Evolutionary conservation across 2,113 vertebrate genomes (phyloP), one percentile per base, ranked within the genome.

Genomic region (Carassius carassius): DNA sequence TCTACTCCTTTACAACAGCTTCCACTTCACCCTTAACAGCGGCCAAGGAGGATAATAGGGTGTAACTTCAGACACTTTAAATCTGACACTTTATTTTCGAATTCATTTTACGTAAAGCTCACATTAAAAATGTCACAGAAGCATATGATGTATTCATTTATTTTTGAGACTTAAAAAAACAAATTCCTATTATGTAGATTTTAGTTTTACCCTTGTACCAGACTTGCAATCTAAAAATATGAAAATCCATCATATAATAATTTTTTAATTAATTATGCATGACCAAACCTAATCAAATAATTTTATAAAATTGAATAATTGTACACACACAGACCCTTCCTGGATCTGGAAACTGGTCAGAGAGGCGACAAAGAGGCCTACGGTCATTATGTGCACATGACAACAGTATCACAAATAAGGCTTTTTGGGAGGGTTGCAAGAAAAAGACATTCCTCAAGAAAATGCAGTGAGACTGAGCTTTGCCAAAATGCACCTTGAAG

Each of bases 1-100:
- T 67, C 69, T 12, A 49, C 83, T 79, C 23, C 13, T 78, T 60
- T 47, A 80, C n/a, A 65, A 47, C 32, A 79, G 54, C 35, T 70
- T 69, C 75, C 49, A 78, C 56, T 41, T 62, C 56, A 41, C 54
- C 21, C 32, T 41, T 32, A 23, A 62, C 29, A 74, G 41, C 14
- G 72, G 72, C 21, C 44, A 25, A 13, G 12, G n/a, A 74, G 5
- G 72, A 47, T 74, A 47, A 72, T n/a, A 72, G 35, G 10, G 1
- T 72, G 69, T 41, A 72, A 72, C 69, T 41, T 41, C 19, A 41
- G 69, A 12, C 69, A 72, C 65, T 72, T 41, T 16, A 16, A 3
- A 12, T 47, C 72, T 11, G 12, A n/a, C 5, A 2, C 41, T n/a
- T 47, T 49, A 6, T n/a, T 74, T 14, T 21, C 2, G 8, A 41